Evolutionary conservation across 2,113 vertebrate genomes (phyloP).

Genomic region (rat (Rattus norvegicus)): DNA sequence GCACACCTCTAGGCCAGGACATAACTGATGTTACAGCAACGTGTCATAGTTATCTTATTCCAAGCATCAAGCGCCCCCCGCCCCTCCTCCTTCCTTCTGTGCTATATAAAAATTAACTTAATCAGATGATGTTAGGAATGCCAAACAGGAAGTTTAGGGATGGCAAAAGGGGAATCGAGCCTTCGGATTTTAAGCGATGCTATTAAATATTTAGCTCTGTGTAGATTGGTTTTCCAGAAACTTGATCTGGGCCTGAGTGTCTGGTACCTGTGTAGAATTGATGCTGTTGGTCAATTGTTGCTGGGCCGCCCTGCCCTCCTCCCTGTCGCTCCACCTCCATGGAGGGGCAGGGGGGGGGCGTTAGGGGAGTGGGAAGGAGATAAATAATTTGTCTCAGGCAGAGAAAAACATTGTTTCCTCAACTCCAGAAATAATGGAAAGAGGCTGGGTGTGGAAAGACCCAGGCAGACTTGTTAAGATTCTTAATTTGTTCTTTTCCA

Average conservation of each 20-base stretch:
- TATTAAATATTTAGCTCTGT: conserved; percentile 67
- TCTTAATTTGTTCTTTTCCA: background rate
- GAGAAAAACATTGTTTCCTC: background rate
- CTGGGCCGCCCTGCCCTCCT: rapidly evolving
- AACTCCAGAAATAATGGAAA: background rate
- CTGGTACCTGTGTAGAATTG: conserved; percentile 31
- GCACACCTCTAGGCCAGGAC: background rate
- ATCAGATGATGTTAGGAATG: background rate
- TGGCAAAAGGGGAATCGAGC: background rate
- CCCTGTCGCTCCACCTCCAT: rapidly evolving
- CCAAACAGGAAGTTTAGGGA: background rate
- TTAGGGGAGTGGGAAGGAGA: background rate
- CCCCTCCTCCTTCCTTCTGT: background rate
- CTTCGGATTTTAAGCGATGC: background rate
- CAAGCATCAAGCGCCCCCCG: background rate
- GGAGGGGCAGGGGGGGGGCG: background rate
- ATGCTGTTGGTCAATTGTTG: background rate
- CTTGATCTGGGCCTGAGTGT: conserved; percentile 42
- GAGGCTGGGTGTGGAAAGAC: background rate
- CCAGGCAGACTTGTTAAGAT: background rate
- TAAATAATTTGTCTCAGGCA: background rate
- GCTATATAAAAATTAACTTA: background rate
- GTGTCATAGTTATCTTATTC: background rate
- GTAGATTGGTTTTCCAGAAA: conserved; percentile 63
- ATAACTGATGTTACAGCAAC: background rate